A percentile compares a stretch with the other conserved stretches of the same genome.
phyloP scores from a whole-genome alignment of 2,888 invertebrate genomes.

The Lochmaea crataegi region DNA sequence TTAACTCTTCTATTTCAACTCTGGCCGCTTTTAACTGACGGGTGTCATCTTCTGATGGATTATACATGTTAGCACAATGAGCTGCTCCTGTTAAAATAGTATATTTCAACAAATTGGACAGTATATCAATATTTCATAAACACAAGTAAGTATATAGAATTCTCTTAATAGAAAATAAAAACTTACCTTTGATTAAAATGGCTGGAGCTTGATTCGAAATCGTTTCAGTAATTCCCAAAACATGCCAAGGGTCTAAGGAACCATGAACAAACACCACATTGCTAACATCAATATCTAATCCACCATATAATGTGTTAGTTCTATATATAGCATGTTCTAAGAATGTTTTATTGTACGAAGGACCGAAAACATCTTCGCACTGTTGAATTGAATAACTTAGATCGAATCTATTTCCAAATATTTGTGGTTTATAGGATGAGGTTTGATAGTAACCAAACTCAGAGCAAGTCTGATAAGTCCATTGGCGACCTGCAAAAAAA shows the following conservation, averaged over 20 bases:
- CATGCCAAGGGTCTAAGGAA: constrained; percentile 90
- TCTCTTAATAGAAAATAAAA: background rate
- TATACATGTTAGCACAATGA: constrained; percentile 95
- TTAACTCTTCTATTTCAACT: constrained; percentile 42
- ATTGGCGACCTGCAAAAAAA: constrained; percentile 75
- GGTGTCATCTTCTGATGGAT: constrained; percentile 74
- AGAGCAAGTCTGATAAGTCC: constrained; percentile 95
- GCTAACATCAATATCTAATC: constrained; percentile 73
- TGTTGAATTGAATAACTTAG: constrained; percentile 83
- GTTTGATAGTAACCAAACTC: constrained; percentile 97
- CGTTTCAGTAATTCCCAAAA: constrained; percentile 76
- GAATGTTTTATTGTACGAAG: constrained; percentile 74
- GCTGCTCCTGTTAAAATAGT: constrained; percentile 78
- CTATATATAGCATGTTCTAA: constrained; percentile 72
- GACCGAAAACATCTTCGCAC: constrained; percentile 86
- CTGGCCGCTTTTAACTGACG: constrained; percentile 77
- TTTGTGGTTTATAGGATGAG: constrained; percentile 73
- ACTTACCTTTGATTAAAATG: constrained; percentile 78
- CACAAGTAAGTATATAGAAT: no score
- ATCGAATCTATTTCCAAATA: constrained; percentile 82
- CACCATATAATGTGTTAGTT: constrained; percentile 87
- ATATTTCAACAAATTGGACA: background rate
- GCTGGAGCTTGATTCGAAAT: constrained; percentile 71
- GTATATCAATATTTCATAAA: background rate
- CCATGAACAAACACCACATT: constrained; percentile 90